phyloP scores from a whole-genome alignment of 2,797 vertebrate species.

The Acanthis flammea region DNA sequence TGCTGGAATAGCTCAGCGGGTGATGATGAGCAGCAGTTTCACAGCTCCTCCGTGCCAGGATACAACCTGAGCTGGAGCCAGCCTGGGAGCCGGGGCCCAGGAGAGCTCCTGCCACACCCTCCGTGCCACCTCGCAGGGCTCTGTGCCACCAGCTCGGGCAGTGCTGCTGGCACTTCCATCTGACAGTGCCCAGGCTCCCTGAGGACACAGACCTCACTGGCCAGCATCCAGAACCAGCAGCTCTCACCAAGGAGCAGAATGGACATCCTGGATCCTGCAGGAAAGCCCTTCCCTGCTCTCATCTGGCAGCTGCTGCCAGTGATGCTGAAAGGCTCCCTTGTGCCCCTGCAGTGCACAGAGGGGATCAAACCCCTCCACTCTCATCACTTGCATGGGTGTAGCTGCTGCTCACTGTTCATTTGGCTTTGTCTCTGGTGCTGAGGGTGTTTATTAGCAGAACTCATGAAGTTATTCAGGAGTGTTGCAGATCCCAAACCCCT shows the following conservation, averaged over 20 bases:
- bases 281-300: background rate
- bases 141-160: background rate
- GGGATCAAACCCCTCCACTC: background rate
- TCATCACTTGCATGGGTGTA: background rate
- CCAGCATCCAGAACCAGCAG: fast-evolving
- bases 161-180: fast-evolving
- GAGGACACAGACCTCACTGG: fast-evolving
- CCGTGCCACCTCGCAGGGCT: background rate
- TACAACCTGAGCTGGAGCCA: background rate
- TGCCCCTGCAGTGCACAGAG: fast-evolving
- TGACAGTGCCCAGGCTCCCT: fast-evolving
- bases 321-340: background rate
- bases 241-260: background rate
- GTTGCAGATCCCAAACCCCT: background rate
- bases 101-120: background rate
- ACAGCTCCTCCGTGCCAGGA: background rate
- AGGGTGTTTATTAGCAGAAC: background rate
- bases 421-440: background rate
- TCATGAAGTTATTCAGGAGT: background rate
- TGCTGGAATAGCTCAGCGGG: background rate
- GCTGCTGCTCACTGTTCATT: background rate
- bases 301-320: background rate
- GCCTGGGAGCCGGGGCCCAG: background rate
- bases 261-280: background rate
- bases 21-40: background rate